Percentiles rank a stretch among this genome's conserved stretches.
These are phyloP conservation scores for Stichopus chloronotus DNA, from an alignment of 35 echinoderm and acorn worm genomes.

Conservation along the genomic window DNA sequence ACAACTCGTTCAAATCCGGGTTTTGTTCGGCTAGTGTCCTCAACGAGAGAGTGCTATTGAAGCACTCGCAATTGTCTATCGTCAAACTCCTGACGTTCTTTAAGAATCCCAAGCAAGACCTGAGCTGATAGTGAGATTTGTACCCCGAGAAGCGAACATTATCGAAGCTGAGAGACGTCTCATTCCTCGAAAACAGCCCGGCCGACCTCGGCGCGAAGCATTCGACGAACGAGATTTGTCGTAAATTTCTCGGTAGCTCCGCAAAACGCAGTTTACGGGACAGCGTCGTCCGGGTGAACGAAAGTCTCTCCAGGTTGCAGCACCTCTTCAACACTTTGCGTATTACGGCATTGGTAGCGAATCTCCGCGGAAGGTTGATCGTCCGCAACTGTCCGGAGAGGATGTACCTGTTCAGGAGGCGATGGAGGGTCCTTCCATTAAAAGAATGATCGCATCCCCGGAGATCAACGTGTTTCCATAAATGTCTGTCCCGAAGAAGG, in stretches of 20 bases:
- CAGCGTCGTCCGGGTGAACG: not conserved
- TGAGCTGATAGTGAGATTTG: not conserved
- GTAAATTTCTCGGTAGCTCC: conserved; percentile 4
- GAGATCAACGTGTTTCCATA: not conserved
- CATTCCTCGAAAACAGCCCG: too few species aligned
- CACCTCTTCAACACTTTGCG: not conserved
- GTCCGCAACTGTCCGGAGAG: not conserved
- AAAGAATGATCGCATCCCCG: not conserved
- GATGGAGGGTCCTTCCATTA: not conserved
- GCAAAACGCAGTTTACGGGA: not conserved
- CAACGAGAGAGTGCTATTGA: not conserved
- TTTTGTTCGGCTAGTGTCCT: not conserved
- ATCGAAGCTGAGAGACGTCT: too few species aligned
- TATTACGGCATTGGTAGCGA: not conserved
- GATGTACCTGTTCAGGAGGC: not conserved
- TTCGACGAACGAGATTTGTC: not conserved
- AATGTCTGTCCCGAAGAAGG: not conserved
- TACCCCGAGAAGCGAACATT: not conserved
- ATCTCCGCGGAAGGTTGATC: not conserved
- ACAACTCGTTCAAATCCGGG: not conserved
- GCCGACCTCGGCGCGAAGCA: not conserved
- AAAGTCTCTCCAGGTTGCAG: not conserved
- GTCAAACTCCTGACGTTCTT: not conserved
- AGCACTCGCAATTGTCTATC: not conserved
- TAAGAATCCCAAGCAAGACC: not conserved